Conservation (phyloP, 2,113 vertebrate genomes). For the Nothoprocta pentlandii region DNA sequence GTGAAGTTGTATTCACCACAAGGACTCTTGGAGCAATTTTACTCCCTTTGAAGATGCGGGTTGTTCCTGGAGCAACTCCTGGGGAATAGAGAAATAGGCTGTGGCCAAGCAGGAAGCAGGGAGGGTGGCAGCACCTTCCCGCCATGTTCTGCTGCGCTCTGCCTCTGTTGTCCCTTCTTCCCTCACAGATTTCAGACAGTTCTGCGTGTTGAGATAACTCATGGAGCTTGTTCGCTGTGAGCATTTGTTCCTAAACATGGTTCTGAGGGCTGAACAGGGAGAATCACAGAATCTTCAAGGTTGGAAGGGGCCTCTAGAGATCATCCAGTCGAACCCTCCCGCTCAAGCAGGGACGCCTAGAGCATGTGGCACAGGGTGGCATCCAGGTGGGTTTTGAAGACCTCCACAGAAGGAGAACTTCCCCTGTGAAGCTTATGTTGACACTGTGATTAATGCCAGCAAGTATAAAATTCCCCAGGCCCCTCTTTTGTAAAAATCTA, state of each 20-base stretch:
- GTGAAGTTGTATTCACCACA: neutral
- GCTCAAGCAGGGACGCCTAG: too few relatives aligned
- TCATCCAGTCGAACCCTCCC: too few relatives aligned
- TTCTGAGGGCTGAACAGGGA: neutral
- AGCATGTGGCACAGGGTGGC: too few relatives aligned
- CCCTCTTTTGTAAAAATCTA: accelerated
- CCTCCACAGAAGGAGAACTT: too few relatives aligned
- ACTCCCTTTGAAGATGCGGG: neutral
- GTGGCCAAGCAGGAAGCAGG: neutral
- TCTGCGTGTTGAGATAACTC: neutral
- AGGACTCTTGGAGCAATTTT: neutral
- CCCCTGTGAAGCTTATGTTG: too few relatives aligned
- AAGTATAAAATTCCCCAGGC: accelerated
- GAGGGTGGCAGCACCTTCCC: neutral
- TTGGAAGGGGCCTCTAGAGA: too few relatives aligned
- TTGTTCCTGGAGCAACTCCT: neutral
- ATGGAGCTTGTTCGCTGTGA: neutral
- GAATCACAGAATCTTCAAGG: too few relatives aligned
- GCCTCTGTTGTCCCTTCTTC: accelerated
- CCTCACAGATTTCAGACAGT: accelerated
- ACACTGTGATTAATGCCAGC: neutral
- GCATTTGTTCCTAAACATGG: neutral
- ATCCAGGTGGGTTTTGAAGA: too few relatives aligned
- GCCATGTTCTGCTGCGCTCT: accelerated
- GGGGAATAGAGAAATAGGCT: neutral